These are phyloP conservation scores for Catajapyx aquilonaris DNA, from an alignment of 1,140 invertebrate genomes.

Conservation along the genomic window DNA sequence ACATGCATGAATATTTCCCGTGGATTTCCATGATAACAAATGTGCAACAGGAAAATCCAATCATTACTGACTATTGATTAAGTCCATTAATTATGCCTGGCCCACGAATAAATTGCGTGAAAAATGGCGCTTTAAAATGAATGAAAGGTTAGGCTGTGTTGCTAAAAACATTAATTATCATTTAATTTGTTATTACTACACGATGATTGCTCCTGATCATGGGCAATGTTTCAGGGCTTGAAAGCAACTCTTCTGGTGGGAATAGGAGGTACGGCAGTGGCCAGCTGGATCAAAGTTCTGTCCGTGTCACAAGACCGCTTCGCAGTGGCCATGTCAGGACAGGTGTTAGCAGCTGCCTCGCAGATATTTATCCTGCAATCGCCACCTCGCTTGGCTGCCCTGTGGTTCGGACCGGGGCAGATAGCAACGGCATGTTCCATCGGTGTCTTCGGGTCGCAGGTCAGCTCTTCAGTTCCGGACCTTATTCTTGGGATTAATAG, in stretches of 20 bases:
- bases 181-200: too few species aligned
- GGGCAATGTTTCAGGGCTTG: constrained; percentile 29
- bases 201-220: too few species aligned
- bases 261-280: constrained; percentile 33
- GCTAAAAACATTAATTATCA: constrained; percentile 6
- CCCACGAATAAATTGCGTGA: constrained; percentile 4
- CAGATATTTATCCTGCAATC: constrained; percentile 40
- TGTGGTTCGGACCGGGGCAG: constrained; percentile 38
- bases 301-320: constrained; percentile 25
- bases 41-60: too few species aligned
- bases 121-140: background rate
- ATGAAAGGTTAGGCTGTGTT: constrained; percentile 1
- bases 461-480: too few species aligned
- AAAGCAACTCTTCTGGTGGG: constrained; percentile 29
- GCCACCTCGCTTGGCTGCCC: constrained; percentile 35
- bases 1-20: too few species aligned
- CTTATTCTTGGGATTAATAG: too few species aligned
- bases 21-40: too few species aligned
- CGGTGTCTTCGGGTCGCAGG: constrained; percentile 47
- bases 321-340: constrained; percentile 28
- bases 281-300: constrained; percentile 37
- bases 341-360: constrained; percentile 33
- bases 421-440: constrained; percentile 39
- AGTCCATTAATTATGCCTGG: too few species aligned
- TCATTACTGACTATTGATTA: too few species aligned